Conservation (phyloP, 2,888 invertebrate species). For the Neoaliturus tenellus region DNA sequence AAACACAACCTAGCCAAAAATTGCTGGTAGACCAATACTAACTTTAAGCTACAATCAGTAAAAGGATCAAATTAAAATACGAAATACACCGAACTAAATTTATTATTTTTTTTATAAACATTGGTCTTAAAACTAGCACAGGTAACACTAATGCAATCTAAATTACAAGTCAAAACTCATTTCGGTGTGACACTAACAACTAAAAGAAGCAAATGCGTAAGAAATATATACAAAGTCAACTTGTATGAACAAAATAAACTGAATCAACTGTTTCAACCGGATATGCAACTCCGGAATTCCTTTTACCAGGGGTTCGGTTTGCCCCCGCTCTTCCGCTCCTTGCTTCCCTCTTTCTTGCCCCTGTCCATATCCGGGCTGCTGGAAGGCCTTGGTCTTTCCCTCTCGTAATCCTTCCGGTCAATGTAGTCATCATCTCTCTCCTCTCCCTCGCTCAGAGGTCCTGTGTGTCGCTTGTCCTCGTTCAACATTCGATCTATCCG, state of each 20-base stretch:
- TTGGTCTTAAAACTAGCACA: conserved; percentile 6
- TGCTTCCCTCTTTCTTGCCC: conserved; percentile 75
- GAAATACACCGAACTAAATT: neutral
- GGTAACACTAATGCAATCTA: conserved; percentile 46
- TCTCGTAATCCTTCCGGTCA: conserved; percentile 80
- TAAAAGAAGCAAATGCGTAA: conserved; percentile 1
- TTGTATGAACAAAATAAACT: neutral
- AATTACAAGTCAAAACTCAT: conserved; percentile 6
- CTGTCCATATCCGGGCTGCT: conserved; percentile 21
- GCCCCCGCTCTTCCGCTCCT: conserved; percentile 74
- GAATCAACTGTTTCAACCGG: neutral
- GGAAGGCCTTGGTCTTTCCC: conserved; percentile 74
- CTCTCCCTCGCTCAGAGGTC: conserved; percentile 77
- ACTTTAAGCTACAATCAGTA: too few species aligned
- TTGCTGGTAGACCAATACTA: too few species aligned
- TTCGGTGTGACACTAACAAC: neutral
- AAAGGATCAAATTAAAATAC: neutral
- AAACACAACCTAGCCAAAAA: too few species aligned
- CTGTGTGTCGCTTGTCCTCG: conserved; percentile 73
- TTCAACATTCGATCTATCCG: conserved; percentile 77
- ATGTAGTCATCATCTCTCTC: conserved; percentile 77
- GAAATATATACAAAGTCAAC: conserved; percentile 36
- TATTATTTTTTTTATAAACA: conserved; percentile 11
- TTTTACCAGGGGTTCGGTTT: conserved; percentile 53
- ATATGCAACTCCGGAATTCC: neutral